Evolutionary conservation across 1,140 invertebrate genomes (phyloP).

Genomic region (Caenorhabditis latens): DNA sequence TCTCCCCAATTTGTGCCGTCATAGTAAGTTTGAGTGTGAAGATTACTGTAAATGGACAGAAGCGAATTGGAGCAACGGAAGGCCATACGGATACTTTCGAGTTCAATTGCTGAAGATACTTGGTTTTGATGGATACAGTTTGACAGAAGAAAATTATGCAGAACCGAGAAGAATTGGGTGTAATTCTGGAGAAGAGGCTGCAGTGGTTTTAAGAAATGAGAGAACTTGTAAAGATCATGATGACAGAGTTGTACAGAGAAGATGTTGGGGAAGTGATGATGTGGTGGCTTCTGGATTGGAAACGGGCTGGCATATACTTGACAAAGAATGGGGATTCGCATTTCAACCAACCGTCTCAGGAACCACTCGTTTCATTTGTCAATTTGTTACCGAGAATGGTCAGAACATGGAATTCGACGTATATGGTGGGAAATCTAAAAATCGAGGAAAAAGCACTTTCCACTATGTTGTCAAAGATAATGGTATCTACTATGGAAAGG

Average conservation of each 20-base stretch:
- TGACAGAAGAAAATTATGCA: background rate
- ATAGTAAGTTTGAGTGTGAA: background rate
- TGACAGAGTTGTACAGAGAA: background rate
- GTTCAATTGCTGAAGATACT: background rate
- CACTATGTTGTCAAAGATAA: slow-evolving; percentile 14
- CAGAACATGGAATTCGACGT: slow-evolving; percentile 1
- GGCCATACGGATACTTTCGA: background rate
- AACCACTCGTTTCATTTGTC: background rate
- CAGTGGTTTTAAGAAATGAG: background rate
- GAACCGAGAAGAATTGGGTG: background rate
- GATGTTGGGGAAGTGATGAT: background rate
- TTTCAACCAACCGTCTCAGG: background rate
- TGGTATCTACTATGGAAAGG: background rate
- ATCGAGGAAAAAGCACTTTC: background rate
- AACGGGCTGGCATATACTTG: background rate
- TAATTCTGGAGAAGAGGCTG: background rate
- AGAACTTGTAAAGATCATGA: background rate
- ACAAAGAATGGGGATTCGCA: background rate
- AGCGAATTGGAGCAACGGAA: background rate
- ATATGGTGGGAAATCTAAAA: slow-evolving; percentile 7
- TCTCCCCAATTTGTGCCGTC: background rate
- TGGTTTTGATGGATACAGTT: background rate
- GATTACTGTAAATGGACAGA: slow-evolving; percentile 1
- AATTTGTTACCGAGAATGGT: background rate
- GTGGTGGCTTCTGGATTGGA: background rate